phyloP scores from a whole-genome alignment of 2,888 invertebrate species.

The Lochmaea crataegi region DNA sequence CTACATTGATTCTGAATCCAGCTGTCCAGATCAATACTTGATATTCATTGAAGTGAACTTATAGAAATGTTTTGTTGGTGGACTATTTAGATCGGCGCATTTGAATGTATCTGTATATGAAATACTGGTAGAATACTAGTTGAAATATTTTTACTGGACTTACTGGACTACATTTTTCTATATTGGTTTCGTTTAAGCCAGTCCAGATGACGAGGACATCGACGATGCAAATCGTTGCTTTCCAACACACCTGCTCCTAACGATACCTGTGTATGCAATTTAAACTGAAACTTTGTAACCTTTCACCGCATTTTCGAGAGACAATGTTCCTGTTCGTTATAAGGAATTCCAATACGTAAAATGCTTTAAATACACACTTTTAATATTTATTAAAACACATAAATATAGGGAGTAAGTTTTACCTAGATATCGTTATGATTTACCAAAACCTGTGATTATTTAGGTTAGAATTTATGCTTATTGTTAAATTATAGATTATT shows the following conservation, averaged over 20 bases:
- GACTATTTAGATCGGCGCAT: too few relatives aligned
- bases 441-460: too few relatives aligned
- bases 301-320: conserved; percentile 37
- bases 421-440: too few relatives aligned
- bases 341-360: conserved; percentile 27
- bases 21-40: too few relatives aligned
- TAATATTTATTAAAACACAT: too few relatives aligned
- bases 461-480: too few relatives aligned
- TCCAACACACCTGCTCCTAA: conserved; percentile 53
- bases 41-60: too few relatives aligned
- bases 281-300: conserved; percentile 38
- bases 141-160: not conserved
- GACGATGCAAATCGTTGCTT: conserved; percentile 55
- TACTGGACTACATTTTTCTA: conserved; percentile 24
- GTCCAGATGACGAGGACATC: conserved; percentile 53
- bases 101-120: too few relatives aligned
- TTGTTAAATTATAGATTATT: too few relatives aligned
- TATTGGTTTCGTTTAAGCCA: conserved; percentile 37
- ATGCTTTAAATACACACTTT: not conserved
- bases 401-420: too few relatives aligned
- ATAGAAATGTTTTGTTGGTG: too few relatives aligned
- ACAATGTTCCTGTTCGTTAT: conserved; percentile 30
- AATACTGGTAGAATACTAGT: not conserved
- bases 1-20: too few relatives aligned
- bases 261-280: conserved; percentile 51